Base-by-base conservation (phyloP, 35 echinoderm and acorn worm genomes). In the Chiridota heheva region DNA sequence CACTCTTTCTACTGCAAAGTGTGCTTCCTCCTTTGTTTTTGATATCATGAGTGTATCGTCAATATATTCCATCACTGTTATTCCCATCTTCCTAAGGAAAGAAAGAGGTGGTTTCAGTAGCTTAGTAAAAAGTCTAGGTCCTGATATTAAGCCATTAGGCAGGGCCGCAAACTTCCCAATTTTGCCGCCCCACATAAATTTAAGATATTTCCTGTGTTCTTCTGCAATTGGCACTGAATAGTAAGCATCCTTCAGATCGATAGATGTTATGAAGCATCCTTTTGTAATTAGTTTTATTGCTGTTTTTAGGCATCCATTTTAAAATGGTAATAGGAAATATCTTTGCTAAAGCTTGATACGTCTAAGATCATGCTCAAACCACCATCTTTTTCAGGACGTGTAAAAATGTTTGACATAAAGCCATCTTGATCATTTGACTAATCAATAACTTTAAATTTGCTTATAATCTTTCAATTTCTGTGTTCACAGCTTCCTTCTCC, bases 171-270 rank as follows among this genome's bases (percentile, higher is more conserved):
- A 66, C 41, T 78, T 48, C 49, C 48, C 58, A 25, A 78, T 17
- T 40, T 59, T 33, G 7, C 3, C 78, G 10, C 27, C 3, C 58
- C 78, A 81, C 10, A 30, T 46, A 33, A 66, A 64, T 68, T 65
- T 68, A 22, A 68, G 47, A 45, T 82, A 82, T 82, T 82, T 82
- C 35, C 27, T 65, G 68, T 82, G 39, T 43, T 82, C 34, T 46
- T 68, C 32, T 26, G 60, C 78, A 40, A 68, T 68, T 26, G 78
- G 47, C 1, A 67, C 31, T 12, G 61, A 68, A 18, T 82, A 68
- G 38, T 48, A 82, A 3, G 78, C 60, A 82, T 82, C 78, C 26
- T 47, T 37, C 31, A 68, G 56, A 20, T 82, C 78, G 25, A 82
- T 82, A 12, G 42, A 67, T 64, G 77, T 36, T 60, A 65, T 81